phyloP scores from a whole-genome alignment of 1,140 invertebrate species.

The Riptortus pedestris region DNA sequence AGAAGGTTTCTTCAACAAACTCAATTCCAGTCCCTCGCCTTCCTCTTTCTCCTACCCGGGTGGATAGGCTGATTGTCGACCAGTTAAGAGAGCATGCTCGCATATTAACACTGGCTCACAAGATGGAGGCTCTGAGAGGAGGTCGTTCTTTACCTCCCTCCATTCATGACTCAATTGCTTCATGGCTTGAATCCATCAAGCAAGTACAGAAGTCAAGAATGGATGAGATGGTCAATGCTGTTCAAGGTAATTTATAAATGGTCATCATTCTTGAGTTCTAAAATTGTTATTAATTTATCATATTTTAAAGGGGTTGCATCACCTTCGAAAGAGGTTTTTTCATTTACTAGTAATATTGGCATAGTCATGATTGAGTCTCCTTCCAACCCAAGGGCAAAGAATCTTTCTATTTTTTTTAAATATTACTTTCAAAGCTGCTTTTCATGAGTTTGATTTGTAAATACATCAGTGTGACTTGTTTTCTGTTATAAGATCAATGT shows the following conservation, averaged over 20 bases:
- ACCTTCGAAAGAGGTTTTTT: too few species aligned
- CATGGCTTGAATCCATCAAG: slow-evolving; percentile 54
- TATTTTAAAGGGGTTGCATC: too few species aligned
- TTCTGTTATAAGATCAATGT: too few species aligned
- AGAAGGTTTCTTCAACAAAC: slow-evolving; percentile 70
- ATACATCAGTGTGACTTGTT: too few species aligned
- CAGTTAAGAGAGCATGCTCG: slow-evolving; percentile 68
- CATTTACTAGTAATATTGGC: too few species aligned
- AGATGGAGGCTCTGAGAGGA: slow-evolving; percentile 52
- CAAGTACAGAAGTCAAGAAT: slow-evolving; percentile 52
- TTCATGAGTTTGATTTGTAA: too few species aligned
- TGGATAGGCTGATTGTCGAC: slow-evolving; percentile 73
- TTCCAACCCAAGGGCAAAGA: too few species aligned
- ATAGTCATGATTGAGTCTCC: too few species aligned
- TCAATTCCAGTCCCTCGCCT: slow-evolving; percentile 68
- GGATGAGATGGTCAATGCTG: slow-evolving; percentile 54
- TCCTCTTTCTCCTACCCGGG: slow-evolving; percentile 67
- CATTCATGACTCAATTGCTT: slow-evolving; percentile 50
- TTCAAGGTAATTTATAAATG: slow-evolving; percentile 33
- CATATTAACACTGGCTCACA: slow-evolving; percentile 53
- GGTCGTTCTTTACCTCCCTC: slow-evolving; percentile 45
- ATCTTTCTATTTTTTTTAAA: too few species aligned
- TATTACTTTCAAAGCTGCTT: too few species aligned
- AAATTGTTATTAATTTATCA: too few species aligned
- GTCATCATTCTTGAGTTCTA: background rate